Base-by-base conservation (phyloP, 2,113 vertebrate genomes). In the Clinocottus analis region DNA sequence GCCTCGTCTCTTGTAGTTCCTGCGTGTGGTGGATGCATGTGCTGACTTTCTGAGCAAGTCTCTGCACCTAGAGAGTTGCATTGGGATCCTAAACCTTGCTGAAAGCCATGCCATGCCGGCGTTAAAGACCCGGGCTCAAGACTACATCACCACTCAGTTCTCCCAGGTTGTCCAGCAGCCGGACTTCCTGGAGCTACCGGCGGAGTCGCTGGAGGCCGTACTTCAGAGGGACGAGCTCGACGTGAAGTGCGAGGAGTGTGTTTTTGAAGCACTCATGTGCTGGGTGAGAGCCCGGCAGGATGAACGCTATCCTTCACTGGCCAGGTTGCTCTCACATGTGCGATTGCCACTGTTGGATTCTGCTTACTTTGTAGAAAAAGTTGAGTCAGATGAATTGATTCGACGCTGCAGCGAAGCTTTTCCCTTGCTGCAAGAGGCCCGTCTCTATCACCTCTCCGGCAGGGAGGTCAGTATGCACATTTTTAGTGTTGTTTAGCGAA, bases 1-100 rank as follows among this genome's bases (percentile, higher is more conserved):
- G 13, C 33, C 33, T 60, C 72, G 11, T 73, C 55, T 75, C 55
- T 65, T 29, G 4, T 75, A 99, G 98, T 99, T 99, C 85, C 91
- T 97, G 17, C 95, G 97, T 61, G 96, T 99, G 92, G 97, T 98
- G 47, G 97, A 99, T 4, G 96, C 96, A 0, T 99, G 97, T 31
- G 92, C 96, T 55, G 94, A 76, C 74, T 99, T 97, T 68, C 96
- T 99, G 71, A 96, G 93, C 0, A 97, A 97, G 82, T 96, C 96
- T 0, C 92, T 99, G 53, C 95, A 97, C 29, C 95, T 97, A 0
- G 97, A 99, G 72, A 99, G 96, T 87, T 99, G 98, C 0, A 94
- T 99, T 4, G 97, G 96, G 12, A 96, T 99, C 77, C 93, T 99
- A 59, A 95, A 94, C 55, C 90, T 99, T 80, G 97, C 98, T 0